These are phyloP conservation scores for Carterocephalus palaemon DNA, from an alignment of 2,888 invertebrate species.

Conservation along the genomic window DNA sequence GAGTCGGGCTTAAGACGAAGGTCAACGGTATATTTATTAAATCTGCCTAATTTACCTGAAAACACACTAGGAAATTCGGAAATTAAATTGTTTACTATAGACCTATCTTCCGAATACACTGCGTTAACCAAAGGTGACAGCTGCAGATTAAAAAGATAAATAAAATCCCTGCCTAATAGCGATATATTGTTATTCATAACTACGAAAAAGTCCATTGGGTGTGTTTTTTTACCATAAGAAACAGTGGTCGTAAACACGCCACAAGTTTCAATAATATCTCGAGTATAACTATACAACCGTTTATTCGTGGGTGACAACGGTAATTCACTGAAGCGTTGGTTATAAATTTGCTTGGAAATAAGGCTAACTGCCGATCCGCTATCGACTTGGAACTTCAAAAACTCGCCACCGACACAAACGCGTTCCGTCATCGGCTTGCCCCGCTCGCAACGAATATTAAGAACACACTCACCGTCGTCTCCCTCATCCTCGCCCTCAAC, in stretches of 20 bases:
- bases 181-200: constrained; percentile 17
- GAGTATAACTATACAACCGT: constrained; percentile 25
- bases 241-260: constrained; percentile 23
- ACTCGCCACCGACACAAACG: constrained; percentile 17
- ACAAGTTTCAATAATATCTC: constrained; percentile 20
- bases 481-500: constrained; percentile 22
- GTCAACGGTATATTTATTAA: background rate
- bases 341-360: constrained; percentile 25
- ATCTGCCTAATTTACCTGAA: constrained; percentile 2
- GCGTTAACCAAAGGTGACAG: constrained; percentile 17
- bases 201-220: constrained; percentile 18
- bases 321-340: constrained; percentile 13
- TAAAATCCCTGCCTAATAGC: constrained; percentile 25
- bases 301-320: constrained; percentile 25
- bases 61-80: constrained; percentile 2
- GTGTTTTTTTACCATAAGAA: constrained; percentile 17
- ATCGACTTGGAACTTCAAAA: constrained; percentile 29
- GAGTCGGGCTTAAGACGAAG: background rate
- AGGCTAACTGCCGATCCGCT: constrained; percentile 30
- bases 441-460: constrained; percentile 25
- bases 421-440: constrained; percentile 27
- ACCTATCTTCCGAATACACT: background rate
- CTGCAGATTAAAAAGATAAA: constrained; percentile 23
- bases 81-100: background rate
- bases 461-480: constrained; percentile 30